A percentile compares a stretch with the other conserved stretches of the same genome.
These are phyloP conservation scores for Helogale parvula DNA, from an alignment of 2,113 vertebrate species.

Conservation along the genomic window DNA sequence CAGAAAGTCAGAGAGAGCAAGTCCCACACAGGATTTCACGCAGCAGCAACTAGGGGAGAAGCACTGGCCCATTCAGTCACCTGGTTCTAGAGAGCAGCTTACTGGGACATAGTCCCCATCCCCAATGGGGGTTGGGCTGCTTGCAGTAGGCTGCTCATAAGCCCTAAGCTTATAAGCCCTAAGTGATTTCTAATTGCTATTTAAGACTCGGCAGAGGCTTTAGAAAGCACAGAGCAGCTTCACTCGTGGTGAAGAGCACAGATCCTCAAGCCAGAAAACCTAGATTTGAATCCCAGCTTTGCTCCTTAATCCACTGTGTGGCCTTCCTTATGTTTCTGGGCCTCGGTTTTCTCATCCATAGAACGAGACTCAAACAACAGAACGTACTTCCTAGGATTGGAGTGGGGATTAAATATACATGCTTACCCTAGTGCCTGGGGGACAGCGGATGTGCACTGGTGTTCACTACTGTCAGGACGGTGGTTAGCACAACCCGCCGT, in stretches of 20 bases:
- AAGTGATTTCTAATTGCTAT: neutral
- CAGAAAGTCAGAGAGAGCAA: neutral
- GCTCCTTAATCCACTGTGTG: neutral
- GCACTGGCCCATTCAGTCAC: neutral
- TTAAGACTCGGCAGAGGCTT: neutral
- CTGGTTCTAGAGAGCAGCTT: neutral
- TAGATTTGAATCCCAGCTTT: neutral
- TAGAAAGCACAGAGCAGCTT: neutral
- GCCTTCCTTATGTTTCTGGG: neutral
- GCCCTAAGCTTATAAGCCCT: too few relatives aligned
- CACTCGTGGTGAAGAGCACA: neutral
- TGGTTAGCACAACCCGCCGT: neutral
- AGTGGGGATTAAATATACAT: neutral
- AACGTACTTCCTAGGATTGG: neutral
- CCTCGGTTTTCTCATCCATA: neutral
- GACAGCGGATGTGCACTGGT: too few relatives aligned
- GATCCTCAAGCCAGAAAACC: neutral
- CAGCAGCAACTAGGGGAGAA: neutral
- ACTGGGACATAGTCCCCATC: neutral
- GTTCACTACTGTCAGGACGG: rapidly evolving
- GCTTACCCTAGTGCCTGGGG: neutral
- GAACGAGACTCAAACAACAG: neutral
- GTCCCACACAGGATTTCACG: neutral
- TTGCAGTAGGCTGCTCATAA: neutral
- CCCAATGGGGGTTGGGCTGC: neutral